These are phyloP conservation scores for Channa argus DNA, from an alignment of 2,113 vertebrate species.

Conservation along the genomic window DNA sequence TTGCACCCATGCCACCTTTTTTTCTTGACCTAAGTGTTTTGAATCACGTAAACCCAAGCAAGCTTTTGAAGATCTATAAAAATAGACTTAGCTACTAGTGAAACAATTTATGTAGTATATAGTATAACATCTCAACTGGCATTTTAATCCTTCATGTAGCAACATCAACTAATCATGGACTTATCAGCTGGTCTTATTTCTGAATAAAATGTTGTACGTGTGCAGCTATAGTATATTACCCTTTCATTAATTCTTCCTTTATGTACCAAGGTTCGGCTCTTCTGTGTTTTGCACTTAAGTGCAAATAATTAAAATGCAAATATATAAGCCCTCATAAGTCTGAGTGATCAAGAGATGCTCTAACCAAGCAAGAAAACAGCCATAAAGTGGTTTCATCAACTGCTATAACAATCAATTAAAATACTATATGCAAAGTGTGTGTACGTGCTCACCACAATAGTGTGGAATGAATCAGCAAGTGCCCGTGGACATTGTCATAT, in stretches of 20 bases:
- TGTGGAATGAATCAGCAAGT: slow-evolving; percentile 74
- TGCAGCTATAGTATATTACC: slow-evolving; percentile 17
- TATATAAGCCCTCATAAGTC: slow-evolving; percentile 50
- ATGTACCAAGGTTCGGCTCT: slow-evolving; percentile 30
- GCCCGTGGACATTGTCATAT: slow-evolving; percentile 80
- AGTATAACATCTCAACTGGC: not conserved
- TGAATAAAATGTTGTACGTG: slow-evolving; percentile 35
- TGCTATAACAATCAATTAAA: slow-evolving; percentile 80
- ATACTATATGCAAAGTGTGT: slow-evolving; percentile 74
- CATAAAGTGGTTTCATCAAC: slow-evolving; percentile 71
- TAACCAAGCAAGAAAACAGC: slow-evolving; percentile 63
- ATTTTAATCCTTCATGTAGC: slow-evolving; percentile 5
- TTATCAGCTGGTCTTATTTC: slow-evolving; percentile 21
- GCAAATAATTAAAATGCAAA: slow-evolving; percentile 74
- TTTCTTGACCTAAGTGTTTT: not conserved
- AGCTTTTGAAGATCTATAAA: not conserved
- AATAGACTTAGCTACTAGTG: too few relatives aligned
- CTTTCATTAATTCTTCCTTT: slow-evolving; percentile 50
- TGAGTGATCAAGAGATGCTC: slow-evolving; percentile 64
- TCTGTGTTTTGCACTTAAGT: slow-evolving; percentile 49
- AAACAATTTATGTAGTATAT: too few relatives aligned
- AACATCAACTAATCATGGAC: slow-evolving; percentile 25
- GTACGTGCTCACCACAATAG: slow-evolving; percentile 15
- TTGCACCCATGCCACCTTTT: not conserved
- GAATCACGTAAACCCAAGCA: not conserved